Conservation (phyloP, 2,888 invertebrate species). For the Tipula unca region DNA sequence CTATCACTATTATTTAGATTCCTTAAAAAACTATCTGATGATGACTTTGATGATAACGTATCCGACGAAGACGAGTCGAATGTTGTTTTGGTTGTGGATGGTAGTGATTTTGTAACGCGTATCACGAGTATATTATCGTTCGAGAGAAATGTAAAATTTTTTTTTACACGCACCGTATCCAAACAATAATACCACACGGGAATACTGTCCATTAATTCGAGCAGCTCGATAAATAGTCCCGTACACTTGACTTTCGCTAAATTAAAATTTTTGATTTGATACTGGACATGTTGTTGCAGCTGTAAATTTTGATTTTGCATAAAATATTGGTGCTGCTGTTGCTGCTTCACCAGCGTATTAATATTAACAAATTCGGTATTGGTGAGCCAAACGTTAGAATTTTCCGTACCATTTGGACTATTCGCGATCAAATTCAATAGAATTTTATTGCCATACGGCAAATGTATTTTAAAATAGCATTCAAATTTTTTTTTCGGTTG, state of each 20-base stretch:
- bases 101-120: conserved; percentile 26
- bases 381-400: background rate
- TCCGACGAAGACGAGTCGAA: background rate
- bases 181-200: conserved; percentile 9
- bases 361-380: conserved; percentile 8
- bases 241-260: background rate
- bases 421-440: conserved; percentile 47
- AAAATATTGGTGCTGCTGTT: background rate
- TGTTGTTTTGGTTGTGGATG: background rate
- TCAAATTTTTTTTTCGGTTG: conserved; percentile 50
- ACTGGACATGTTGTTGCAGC: background rate
- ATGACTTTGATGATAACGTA: background rate
- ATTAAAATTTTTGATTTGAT: background rate
- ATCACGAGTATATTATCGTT: conserved; percentile 31
- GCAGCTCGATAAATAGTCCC: conserved; percentile 21
- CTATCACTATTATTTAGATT: background rate
- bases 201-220: conserved; percentile 16
- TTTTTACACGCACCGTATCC: conserved; percentile 20
- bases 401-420: conserved; percentile 3
- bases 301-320: background rate
- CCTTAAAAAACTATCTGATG: background rate
- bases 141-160: conserved; percentile 32
- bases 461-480: conserved; percentile 59
- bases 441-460: conserved; percentile 62
- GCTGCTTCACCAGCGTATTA: background rate